A percentile compares a stretch with the other conserved stretches of the same genome.
These are phyloP conservation scores for Bujurquina vittata DNA, from an alignment of 2,113 vertebrate species.

Conservation along the genomic window DNA sequence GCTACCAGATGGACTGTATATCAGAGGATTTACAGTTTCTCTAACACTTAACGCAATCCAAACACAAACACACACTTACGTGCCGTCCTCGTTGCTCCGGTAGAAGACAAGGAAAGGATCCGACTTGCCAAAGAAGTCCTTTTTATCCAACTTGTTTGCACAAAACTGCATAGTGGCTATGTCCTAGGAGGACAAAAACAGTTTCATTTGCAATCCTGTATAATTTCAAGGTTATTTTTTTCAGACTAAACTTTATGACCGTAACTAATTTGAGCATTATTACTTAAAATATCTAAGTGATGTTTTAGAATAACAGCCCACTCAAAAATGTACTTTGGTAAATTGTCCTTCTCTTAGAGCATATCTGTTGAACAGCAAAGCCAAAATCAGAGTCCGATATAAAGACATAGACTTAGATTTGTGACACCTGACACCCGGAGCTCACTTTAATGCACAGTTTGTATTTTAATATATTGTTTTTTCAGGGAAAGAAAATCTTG, in stretches of 20 bases:
- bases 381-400: no score
- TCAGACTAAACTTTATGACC: background rate
- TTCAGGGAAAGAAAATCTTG: no score
- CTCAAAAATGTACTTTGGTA: no score
- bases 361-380: no score
- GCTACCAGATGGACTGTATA: conserved; percentile 1
- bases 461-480: no score
- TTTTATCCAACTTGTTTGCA: conserved; percentile 92
- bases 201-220: background rate
- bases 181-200: conserved; percentile 77
- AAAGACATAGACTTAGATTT: no score
- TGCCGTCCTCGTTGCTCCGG: conserved; percentile 93
- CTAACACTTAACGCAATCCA: background rate
- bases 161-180: conserved; percentile 93
- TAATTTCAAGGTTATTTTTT: background rate
- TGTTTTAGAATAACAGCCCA: no score
- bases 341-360: no score
- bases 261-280: background rate
- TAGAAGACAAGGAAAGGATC: conserved; percentile 95
- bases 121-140: conserved; percentile 90
- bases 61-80: conserved; percentile 79
- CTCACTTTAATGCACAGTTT: no score
- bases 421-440: no score
- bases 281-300: background rate
- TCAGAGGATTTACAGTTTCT: background rate